Evolutionary conservation across 2,797 vertebrate genomes (phyloP).

Genomic region (Hirundo rustica): DNA sequence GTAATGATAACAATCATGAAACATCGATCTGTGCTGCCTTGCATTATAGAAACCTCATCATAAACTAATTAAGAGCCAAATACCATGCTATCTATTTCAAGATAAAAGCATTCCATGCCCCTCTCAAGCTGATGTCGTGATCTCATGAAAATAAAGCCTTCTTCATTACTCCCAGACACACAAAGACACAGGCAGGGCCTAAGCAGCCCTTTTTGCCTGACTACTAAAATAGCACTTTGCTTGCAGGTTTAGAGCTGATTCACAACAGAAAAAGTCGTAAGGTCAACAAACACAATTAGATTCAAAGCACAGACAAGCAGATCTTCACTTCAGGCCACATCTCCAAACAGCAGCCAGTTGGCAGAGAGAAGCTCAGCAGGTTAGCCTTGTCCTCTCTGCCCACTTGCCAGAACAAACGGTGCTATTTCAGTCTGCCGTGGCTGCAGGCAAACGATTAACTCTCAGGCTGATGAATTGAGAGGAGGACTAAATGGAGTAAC

Average conservation of each 20-base stretch:
- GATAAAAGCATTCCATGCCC: not conserved
- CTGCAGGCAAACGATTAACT: constrained; percentile 40
- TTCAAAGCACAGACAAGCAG: constrained; percentile 18
- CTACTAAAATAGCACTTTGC: not conserved
- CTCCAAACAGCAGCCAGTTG: constrained; percentile 3
- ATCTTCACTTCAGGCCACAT: constrained; percentile 7
- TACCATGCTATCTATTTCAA: not conserved
- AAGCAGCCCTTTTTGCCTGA: not conserved
- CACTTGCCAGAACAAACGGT: constrained; percentile 43
- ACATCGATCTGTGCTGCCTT: not conserved
- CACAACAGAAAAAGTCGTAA: not conserved
- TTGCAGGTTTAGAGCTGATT: not conserved
- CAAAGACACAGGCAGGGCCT: not conserved
- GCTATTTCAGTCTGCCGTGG: not conserved
- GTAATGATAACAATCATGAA: not conserved
- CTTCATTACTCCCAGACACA: not conserved
- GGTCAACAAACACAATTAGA: not conserved
- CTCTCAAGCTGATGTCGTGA: not conserved
- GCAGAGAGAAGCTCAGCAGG: constrained; percentile 33
- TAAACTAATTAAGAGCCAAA: constrained; percentile 6
- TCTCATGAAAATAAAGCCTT: not conserved
- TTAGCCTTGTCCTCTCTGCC: constrained; percentile 22
- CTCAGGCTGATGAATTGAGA: constrained; percentile 40
- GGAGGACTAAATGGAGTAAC: constrained; percentile 34
- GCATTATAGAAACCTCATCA: not conserved